A percentile compares a stretch with the other conserved stretches of the same genome.
phyloP scores from a whole-genome alignment of 2,797 vertebrate species.

The Ctenosaura bakeri region DNA sequence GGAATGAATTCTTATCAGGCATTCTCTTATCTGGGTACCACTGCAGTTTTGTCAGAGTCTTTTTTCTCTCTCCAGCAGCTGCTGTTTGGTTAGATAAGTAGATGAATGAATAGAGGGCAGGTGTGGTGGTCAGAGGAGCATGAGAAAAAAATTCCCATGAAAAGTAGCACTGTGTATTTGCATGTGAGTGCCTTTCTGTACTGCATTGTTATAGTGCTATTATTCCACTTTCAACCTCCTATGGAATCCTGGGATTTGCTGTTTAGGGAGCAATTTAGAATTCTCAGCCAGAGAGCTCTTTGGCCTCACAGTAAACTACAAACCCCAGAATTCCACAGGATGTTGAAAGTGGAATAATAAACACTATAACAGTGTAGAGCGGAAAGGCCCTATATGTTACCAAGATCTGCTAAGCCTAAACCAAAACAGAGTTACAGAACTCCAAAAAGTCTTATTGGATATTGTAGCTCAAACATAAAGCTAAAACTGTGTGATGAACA shows the following conservation, averaged over 20 bases:
- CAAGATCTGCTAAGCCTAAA: not conserved
- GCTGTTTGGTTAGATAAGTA: constrained; percentile 35
- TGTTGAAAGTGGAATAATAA: no score
- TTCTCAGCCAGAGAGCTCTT: no score
- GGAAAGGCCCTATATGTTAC: no score
- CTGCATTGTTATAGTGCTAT: no score
- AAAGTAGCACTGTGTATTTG: not conserved
- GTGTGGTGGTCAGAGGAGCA: constrained; percentile 4
- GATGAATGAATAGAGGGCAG: constrained; percentile 30
- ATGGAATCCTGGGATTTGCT: no score
- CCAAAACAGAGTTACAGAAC: not conserved
- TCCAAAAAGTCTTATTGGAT: not conserved
- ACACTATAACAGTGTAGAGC: no score
- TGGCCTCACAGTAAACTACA: no score
- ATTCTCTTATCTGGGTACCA: not conserved
- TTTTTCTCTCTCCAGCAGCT: not conserved
- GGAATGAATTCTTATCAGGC: constrained; percentile 17
- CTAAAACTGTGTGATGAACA: constrained; percentile 26
- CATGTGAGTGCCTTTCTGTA: not conserved
- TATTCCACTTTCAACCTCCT: no score
- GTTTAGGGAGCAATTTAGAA: no score
- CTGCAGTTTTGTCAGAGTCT: constrained; percentile 15
- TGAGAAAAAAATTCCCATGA: not conserved
- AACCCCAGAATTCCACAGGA: no score
- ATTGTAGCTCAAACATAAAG: not conserved